These are phyloP conservation scores for Drosophila sechellia DNA, from an alignment of 1,140 invertebrate genomes.

Conservation along the genomic window DNA sequence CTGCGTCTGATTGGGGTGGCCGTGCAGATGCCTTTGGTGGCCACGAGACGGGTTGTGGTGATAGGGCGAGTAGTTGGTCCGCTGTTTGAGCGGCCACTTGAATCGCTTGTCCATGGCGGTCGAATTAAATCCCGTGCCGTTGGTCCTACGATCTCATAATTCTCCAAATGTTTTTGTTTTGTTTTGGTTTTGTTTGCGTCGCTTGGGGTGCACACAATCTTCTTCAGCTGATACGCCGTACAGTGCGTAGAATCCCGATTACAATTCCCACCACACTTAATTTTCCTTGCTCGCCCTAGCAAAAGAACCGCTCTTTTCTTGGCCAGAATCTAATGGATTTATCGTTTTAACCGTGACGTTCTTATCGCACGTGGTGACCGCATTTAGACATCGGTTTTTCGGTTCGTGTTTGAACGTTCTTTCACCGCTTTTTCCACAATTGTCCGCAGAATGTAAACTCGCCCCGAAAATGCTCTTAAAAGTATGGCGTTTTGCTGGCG, in stretches of 20 bases:
- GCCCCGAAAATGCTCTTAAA: slow-evolving; percentile 72
- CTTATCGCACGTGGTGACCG: slow-evolving; percentile 24
- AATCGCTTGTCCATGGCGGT: slow-evolving; percentile 63
- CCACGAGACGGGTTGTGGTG: slow-evolving; percentile 20
- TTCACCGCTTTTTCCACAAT: slow-evolving; percentile 43
- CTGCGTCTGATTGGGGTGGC: slow-evolving; percentile 7
- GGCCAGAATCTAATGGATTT: slow-evolving; percentile 31
- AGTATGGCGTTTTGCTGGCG: slow-evolving; percentile 73
- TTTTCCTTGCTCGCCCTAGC: slow-evolving; percentile 45
- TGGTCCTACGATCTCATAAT: slow-evolving; percentile 54
- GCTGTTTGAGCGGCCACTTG: slow-evolving; percentile 49
- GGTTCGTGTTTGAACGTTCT: slow-evolving; percentile 38
- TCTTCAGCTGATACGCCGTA: slow-evolving; percentile 61
- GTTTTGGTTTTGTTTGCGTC: slow-evolving; percentile 67
- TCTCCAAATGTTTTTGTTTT: slow-evolving; percentile 17
- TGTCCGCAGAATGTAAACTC: slow-evolving; percentile 60
- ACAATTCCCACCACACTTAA: slow-evolving; percentile 70
- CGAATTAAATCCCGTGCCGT: slow-evolving; percentile 12
- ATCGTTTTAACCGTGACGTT: slow-evolving; percentile 25
- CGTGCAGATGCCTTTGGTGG: slow-evolving; percentile 7
- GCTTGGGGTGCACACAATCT: slow-evolving; percentile 48
- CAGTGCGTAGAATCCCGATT: slow-evolving; percentile 71
- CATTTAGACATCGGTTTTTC: slow-evolving; percentile 38
- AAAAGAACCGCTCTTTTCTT: slow-evolving; percentile 47
- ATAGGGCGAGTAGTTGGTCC: slow-evolving; percentile 40